These are phyloP conservation scores for Adelognathus sp. DNA, from an alignment of 2,888 invertebrate genomes.

Conservation along the genomic window DNA sequence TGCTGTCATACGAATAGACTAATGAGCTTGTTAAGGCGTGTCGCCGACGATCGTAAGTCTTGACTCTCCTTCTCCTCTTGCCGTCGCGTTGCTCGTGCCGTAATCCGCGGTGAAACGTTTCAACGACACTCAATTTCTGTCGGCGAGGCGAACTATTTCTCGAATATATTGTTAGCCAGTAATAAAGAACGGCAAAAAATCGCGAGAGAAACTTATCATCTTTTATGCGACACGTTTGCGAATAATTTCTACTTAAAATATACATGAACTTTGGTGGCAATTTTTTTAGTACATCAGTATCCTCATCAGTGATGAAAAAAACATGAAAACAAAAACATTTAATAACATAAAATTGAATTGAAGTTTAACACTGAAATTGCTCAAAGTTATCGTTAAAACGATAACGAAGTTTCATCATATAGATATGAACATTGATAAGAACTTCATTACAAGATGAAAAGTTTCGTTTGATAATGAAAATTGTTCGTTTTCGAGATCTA, in stretches of 20 bases:
- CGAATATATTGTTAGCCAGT: neutral
- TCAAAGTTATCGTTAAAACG: no score
- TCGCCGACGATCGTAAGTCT: slow-evolving; percentile 62
- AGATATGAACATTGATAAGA: no score
- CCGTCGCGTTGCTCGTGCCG: slow-evolving; percentile 21
- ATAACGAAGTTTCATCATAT: no score
- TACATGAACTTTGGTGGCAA: no score
- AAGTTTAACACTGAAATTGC: no score
- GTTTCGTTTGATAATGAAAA: neutral
- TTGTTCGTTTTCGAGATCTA: neutral
- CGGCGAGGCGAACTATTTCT: neutral
- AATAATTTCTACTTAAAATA: no score
- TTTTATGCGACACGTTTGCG: no score
- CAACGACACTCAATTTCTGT: slow-evolving; percentile 17
- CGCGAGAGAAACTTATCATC: no score
- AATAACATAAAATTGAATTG: no score
- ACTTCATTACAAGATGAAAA: neutral
- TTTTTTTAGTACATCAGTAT: no score
- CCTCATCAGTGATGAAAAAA: no score
- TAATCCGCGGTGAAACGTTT: slow-evolving; percentile 45
- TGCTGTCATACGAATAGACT: slow-evolving; percentile 74
- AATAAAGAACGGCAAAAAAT: neutral
- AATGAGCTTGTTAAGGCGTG: slow-evolving; percentile 75
- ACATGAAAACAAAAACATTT: no score
- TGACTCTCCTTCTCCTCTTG: slow-evolving; percentile 39